Evolutionary conservation across 1,140 invertebrate species (phyloP), one percentile per base, ranked within the genome.

Genomic region (Pollicipes pollicipes): DNA sequence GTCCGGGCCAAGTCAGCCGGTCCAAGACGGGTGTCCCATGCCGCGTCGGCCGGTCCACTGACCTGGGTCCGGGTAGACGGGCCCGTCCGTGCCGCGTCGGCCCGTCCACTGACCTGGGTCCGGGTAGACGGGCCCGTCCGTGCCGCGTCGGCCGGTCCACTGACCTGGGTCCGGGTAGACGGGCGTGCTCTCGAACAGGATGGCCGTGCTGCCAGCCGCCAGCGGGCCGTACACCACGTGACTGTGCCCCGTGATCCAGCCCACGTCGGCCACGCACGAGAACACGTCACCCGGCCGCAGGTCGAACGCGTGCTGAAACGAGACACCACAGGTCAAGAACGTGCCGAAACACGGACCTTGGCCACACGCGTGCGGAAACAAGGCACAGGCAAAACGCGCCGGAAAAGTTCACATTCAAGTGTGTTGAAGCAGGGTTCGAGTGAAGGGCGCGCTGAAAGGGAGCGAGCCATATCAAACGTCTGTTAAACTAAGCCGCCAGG

Each of bases 171-270:
- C 76, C 17, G 84, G 84, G 75, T 84, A 85, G 16, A 78, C 76
- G 8, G 84, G 84, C 16, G 80, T 83, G 69, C 81, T 81, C 75
- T 85, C 84, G 78, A 85, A 85, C 24, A 85, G 75, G 21, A 85
- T 75, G 6, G 82, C 82, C 13, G 84, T 83, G 24, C 77, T 82
- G 29, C 84, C 83, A 76, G 84, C 84, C 27, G 78, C 77, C 24
- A 85, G 76, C 26, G 84, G 83, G 66, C 83, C 84, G 76, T 85
- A 85, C 10, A 83, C 78, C 30, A 83, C 80, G 76, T 85, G 85
- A 30, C 78, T 79, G 74, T 85, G 84, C 8, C 83, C 84, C 21
- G 84, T 85, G 45, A 85, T 84, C 83, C 84, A 85, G 26, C 84
- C 84, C 70, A 85, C 81, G 73, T 85, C 84, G n/a, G 84, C 83